Evolutionary conservation across 2,797 vertebrate genomes (phyloP).

Genomic region (Semotilus atromaculatus): DNA sequence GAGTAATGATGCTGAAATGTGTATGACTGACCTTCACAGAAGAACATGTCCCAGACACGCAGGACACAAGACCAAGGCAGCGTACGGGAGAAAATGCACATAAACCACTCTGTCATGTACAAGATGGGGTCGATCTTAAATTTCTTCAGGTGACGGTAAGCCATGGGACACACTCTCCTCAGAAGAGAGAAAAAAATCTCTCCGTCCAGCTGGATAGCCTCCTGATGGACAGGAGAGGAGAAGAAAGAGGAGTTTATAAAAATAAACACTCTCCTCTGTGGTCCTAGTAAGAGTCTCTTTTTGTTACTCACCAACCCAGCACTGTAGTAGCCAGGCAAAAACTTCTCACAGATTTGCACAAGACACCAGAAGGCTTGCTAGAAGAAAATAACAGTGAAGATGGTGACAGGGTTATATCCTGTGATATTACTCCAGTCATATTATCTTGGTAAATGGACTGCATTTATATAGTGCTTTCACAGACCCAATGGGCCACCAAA

Average conservation of each 20-base stretch:
- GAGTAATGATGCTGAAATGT: too few species aligned
- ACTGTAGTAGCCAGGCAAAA: slow-evolving; percentile 92
- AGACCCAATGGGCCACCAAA: too few species aligned
- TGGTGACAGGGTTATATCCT: background rate
- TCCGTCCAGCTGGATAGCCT: slow-evolving; percentile 91
- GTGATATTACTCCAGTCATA: background rate
- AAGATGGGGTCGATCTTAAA: slow-evolving; percentile 91
- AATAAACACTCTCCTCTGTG: background rate
- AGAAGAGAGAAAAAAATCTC: slow-evolving; percentile 91
- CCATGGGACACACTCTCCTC: slow-evolving; percentile 85
- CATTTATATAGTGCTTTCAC: too few species aligned
- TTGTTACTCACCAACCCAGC: slow-evolving; percentile 86
- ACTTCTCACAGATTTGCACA: slow-evolving; percentile 94
- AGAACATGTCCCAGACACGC: slow-evolving; percentile 96
- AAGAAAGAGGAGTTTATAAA: background rate
- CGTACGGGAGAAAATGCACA: slow-evolving; percentile 93
- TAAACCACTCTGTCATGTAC: slow-evolving; percentile 96
- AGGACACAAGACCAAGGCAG: slow-evolving; percentile 89
- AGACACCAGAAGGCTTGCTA: slow-evolving; percentile 96
- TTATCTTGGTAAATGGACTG: too few species aligned
- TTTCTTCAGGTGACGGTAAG: slow-evolving; percentile 89
- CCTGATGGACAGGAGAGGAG: slow-evolving; percentile 68
- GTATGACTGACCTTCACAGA: slow-evolving; percentile 86
- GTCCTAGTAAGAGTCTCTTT: background rate
- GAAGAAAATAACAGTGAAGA: slow-evolving; percentile 26